Evolutionary conservation across 2,113 vertebrate species (phyloP).

Genomic region (Chaetura pelagica): DNA sequence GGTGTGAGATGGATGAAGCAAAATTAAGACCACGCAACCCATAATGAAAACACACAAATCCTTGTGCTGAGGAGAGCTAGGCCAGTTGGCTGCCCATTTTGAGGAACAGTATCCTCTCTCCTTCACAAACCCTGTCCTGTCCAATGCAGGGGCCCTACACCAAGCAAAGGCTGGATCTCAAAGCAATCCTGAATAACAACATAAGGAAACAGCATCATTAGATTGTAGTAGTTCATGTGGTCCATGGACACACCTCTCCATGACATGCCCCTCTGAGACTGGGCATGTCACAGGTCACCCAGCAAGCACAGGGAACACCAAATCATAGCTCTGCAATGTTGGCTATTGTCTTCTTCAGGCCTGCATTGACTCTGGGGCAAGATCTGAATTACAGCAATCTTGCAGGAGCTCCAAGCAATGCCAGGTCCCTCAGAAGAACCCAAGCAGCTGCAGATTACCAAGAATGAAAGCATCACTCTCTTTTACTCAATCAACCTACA

Average conservation of each 20-base stretch:
- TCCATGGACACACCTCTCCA: not conserved
- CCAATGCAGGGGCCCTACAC: not conserved
- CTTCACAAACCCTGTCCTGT: not conserved
- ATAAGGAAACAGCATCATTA: not conserved
- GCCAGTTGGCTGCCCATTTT: not conserved
- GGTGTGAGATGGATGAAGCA: rapidly evolving
- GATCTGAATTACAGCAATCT: not conserved
- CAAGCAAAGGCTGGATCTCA: not conserved
- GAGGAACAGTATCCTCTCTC: not conserved
- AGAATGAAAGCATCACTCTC: not conserved
- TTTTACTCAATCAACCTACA: not conserved
- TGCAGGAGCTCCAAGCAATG: not conserved
- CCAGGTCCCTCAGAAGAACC: not conserved
- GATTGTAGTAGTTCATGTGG: not conserved
- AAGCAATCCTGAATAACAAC: not conserved
- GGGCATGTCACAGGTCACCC: not conserved
- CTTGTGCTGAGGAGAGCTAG: not conserved
- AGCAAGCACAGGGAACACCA: not conserved
- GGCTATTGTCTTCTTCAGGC: not conserved
- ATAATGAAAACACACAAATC: not conserved
- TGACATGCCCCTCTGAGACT: not conserved
- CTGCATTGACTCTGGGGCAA: not conserved
- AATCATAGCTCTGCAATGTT: not conserved
- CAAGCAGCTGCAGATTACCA: not conserved
- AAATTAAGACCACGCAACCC: not conserved